A percentile compares a stretch with the other conserved stretches of the same genome.
These are phyloP conservation scores for Rhinoderma darwinii DNA, from an alignment of 2,113 vertebrate species.

Conservation along the genomic window DNA sequence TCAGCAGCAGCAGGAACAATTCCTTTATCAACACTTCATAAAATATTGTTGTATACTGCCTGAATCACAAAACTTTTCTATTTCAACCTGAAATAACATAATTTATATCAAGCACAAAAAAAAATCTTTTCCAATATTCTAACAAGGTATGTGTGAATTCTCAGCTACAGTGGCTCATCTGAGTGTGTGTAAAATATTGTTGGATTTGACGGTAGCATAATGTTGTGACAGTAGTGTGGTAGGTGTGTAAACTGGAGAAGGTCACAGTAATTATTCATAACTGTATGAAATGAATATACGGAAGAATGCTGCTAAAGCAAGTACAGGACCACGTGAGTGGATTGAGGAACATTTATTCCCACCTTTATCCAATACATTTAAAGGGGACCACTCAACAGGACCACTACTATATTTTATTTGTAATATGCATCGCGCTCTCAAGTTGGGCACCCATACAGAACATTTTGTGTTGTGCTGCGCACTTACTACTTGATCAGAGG, in stretches of 20 bases:
- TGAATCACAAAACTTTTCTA: conserved; percentile 21
- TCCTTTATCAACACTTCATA: background rate
- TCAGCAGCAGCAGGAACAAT: conserved; percentile 5
- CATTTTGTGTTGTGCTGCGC: background rate
- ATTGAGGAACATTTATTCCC: too few relatives aligned
- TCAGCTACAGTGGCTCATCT: background rate
- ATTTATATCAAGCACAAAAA: conserved; percentile 3
- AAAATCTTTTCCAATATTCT: background rate
- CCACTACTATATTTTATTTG: too few relatives aligned
- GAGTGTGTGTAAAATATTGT: background rate
- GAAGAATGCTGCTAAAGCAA: background rate
- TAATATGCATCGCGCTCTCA: background rate
- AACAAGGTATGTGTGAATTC: background rate
- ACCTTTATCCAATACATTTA: too few relatives aligned
- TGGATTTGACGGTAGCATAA: background rate
- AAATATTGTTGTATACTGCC: background rate
- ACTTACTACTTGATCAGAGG: background rate
- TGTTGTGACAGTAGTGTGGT: background rate
- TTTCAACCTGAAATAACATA: conserved; percentile 1
- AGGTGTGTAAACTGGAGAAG: background rate
- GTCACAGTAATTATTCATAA: background rate
- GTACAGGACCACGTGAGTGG: background rate
- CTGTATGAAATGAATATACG: too few relatives aligned
- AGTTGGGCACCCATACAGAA: background rate
- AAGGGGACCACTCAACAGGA: too few relatives aligned